Evolutionary conservation across 2,113 vertebrate genomes (phyloP).

Genomic region (Elgaria multicarinata): DNA sequence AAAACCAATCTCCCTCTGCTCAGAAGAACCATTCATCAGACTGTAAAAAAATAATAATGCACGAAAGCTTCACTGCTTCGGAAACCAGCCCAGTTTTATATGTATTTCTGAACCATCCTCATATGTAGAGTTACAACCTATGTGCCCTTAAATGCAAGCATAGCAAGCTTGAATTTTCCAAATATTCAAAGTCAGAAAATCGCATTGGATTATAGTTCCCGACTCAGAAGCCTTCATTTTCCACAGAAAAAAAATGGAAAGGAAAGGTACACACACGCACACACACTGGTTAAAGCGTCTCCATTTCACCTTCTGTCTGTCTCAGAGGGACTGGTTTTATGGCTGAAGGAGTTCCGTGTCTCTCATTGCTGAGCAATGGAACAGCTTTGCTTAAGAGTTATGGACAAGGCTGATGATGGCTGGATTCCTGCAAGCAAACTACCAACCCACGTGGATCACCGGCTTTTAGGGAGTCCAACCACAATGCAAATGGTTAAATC

Average conservation of each 20-base stretch:
- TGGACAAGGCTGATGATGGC: background rate
- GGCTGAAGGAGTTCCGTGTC: background rate
- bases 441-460: background rate
- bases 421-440: background rate
- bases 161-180: background rate
- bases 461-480: background rate
- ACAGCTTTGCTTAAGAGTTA: background rate
- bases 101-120: background rate
- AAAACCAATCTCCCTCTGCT: background rate
- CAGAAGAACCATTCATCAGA: background rate
- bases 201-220: background rate
- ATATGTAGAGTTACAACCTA: background rate
- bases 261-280: background rate
- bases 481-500: background rate
- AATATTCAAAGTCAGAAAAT: background rate
- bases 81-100: slow-evolving; percentile 11
- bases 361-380: background rate
- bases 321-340: background rate
- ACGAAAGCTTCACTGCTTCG: background rate
- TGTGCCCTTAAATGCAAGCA: background rate
- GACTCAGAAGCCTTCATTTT: slow-evolving; percentile 29
- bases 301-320: background rate
- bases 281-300: background rate
- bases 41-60: slow-evolving; percentile 1
- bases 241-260: slow-evolving; percentile 8